Evolutionary conservation across 2,797 vertebrate genomes (phyloP).

Genomic region (Pterois miles): DNA sequence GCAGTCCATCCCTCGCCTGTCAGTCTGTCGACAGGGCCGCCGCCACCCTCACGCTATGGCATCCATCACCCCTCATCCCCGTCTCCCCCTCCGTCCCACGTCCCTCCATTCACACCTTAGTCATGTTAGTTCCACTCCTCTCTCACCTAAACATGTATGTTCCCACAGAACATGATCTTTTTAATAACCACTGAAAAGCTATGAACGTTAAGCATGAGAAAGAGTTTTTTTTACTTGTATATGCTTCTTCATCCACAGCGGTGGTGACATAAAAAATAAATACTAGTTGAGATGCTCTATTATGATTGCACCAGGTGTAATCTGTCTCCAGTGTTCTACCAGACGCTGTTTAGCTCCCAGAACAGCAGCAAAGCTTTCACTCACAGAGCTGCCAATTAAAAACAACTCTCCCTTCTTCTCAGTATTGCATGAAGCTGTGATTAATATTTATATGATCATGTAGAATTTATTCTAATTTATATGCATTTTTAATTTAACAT

Average conservation of each 20-base stretch:
- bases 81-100: background rate
- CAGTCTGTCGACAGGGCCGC: conserved; percentile 29
- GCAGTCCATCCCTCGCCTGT: conserved; percentile 26
- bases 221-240: background rate
- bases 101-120: background rate
- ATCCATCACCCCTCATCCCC: conserved; percentile 45
- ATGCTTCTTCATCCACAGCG: background rate
- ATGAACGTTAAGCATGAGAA: background rate
- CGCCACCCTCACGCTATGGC: background rate
- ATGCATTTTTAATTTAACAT: conserved; percentile 5
- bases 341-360: background rate
- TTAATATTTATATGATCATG: background rate
- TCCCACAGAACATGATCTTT: background rate
- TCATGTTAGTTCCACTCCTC: background rate
- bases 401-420: background rate
- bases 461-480: background rate
- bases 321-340: background rate
- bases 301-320: background rate
- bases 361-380: conserved; percentile 4
- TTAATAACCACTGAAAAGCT: background rate
- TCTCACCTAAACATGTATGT: background rate
- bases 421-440: background rate
- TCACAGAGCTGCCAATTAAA: conserved; percentile 17
- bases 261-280: background rate
- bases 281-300: background rate